phyloP scores from a whole-genome alignment of 1,140 invertebrate species.

The Drosophila willistoni region DNA sequence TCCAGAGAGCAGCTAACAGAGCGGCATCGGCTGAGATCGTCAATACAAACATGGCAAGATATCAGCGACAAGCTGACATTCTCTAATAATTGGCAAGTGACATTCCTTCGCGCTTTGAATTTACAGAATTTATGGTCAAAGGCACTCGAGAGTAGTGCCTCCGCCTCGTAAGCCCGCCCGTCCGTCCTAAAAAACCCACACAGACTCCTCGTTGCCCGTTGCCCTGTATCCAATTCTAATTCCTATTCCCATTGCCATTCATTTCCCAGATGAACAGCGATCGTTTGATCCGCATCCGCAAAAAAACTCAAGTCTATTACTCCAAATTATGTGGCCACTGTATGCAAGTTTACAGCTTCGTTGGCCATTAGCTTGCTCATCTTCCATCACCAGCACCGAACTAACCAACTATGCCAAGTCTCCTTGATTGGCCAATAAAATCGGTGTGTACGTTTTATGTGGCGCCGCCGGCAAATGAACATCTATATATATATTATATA shows the following conservation, averaged over 20 bases:
- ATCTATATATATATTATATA: slow-evolving; percentile 25
- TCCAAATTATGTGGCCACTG: slow-evolving; percentile 59
- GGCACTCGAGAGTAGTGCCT: slow-evolving; percentile 43
- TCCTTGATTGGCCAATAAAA: slow-evolving; percentile 21
- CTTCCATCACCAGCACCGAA: slow-evolving; percentile 27
- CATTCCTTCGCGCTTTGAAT: slow-evolving; percentile 81
- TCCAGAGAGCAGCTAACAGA: slow-evolving; percentile 19
- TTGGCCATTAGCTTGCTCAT: slow-evolving; percentile 44
- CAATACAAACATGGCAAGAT: slow-evolving; percentile 81
- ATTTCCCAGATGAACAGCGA: slow-evolving; percentile 26
- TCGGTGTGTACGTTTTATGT: slow-evolving; percentile 41
- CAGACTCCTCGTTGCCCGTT: background rate
- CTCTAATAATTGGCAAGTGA: slow-evolving; percentile 81
- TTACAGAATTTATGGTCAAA: slow-evolving; percentile 80
- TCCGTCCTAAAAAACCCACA: background rate
- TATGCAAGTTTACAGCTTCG: slow-evolving; percentile 73
- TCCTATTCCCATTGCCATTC: slow-evolving; percentile 27
- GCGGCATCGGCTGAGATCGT: slow-evolving; percentile 65
- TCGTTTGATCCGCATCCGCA: slow-evolving; percentile 57
- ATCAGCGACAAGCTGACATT: slow-evolving; percentile 80
- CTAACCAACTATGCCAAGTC: slow-evolving; percentile 6
- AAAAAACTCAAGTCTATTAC: slow-evolving; percentile 46
- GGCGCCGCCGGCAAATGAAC: slow-evolving; percentile 54
- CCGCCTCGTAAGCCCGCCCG: background rate
- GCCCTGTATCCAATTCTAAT: slow-evolving; percentile 28